phyloP scores from a whole-genome alignment of 1,140 invertebrate species.

The Trichoplusia ni region DNA sequence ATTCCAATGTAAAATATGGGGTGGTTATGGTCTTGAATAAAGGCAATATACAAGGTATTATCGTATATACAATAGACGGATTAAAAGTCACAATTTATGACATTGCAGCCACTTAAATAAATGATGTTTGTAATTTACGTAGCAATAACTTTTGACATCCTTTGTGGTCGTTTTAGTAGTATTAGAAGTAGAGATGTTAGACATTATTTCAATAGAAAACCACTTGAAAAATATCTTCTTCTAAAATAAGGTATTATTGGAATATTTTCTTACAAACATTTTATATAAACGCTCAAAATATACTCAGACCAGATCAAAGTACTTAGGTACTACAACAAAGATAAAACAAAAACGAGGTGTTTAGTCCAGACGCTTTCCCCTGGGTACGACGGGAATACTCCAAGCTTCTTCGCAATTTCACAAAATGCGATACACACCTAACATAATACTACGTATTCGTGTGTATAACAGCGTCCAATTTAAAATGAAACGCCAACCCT shows the following conservation, averaged over 20 bases:
- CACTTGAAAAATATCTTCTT: no score
- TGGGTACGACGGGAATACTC: constrained; percentile 50
- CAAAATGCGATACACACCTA: constrained; percentile 62
- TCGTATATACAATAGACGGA: not conserved
- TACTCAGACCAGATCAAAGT: constrained; percentile 10
- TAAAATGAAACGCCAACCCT: constrained; percentile 50
- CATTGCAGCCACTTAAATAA: not conserved
- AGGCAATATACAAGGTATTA: constrained; percentile 2
- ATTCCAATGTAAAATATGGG: constrained; percentile 10
- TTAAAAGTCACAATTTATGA: constrained; percentile 3
- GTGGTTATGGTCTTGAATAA: constrained; percentile 8
- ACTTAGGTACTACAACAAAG: constrained; percentile 12
- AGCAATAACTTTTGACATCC: no score
- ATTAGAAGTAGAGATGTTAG: no score
- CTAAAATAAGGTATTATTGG: no score
- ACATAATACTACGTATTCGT: constrained; percentile 50
- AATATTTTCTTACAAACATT: not conserved
- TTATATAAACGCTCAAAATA: not conserved
- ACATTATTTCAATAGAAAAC: no score
- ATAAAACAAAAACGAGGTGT: constrained; percentile 71
- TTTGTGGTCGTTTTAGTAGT: no score
- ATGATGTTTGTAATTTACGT: not conserved
- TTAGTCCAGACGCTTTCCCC: constrained; percentile 71
- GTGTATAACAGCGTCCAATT: constrained; percentile 48
- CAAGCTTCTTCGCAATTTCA: constrained; percentile 73